Conservation (phyloP, 1,140 invertebrate species). For the Zelostemma sp. region DNA sequence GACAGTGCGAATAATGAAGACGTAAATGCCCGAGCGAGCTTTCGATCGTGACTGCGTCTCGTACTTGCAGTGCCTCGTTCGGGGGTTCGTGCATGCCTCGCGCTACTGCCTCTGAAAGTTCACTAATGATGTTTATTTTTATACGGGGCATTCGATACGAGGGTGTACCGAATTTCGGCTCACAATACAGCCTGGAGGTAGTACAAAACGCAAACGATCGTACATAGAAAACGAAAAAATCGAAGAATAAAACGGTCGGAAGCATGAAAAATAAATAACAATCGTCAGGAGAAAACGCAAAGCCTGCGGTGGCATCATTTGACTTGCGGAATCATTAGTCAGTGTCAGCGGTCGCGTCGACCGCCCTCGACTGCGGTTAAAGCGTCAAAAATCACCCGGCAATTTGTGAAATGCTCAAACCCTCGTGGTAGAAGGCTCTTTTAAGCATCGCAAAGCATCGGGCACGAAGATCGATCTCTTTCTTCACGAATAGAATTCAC, state of each 20-base stretch:
- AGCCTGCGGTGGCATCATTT: constrained; percentile 50
- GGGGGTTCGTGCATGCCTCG: not conserved
- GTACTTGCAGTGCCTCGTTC: not conserved
- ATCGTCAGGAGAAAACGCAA: too few relatives aligned
- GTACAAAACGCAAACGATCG: constrained; percentile 12
- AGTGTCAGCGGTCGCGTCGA: constrained; percentile 55
- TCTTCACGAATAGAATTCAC: not conserved
- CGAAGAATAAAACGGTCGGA: constrained; percentile 10
- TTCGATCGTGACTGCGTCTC: not conserved
- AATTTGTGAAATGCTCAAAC: constrained; percentile 19
- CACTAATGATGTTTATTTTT: constrained; percentile 48
- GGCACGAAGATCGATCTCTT: constrained; percentile 10
- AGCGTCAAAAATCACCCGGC: constrained; percentile 39
- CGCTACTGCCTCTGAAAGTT: not conserved
- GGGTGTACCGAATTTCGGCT: constrained; percentile 41
- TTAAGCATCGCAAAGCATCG: not conserved
- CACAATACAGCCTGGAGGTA: not conserved
- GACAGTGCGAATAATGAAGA: not conserved
- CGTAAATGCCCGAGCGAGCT: not conserved
- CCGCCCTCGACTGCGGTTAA: constrained; percentile 26
- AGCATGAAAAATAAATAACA: constrained; percentile 21
- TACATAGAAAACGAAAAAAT: constrained; percentile 39
- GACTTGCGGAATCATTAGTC: constrained; percentile 57
- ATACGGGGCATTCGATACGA: constrained; percentile 33
- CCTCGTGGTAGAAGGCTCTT: constrained; percentile 3